Conservation (phyloP, 2,113 vertebrate species). For the Columbina picui region DNA sequence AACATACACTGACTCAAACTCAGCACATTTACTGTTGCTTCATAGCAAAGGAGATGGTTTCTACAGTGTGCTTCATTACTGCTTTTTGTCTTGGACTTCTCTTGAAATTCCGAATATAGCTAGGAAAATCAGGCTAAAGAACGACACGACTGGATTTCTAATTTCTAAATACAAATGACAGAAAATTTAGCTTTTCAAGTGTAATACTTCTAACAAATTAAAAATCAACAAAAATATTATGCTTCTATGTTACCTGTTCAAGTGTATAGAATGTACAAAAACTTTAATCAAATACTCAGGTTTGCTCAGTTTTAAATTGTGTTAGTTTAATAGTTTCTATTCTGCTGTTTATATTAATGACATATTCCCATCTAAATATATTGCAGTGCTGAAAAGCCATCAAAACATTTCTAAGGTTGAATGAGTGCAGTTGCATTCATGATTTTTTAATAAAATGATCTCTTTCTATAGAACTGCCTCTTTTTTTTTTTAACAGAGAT, state of each 20-base stretch:
- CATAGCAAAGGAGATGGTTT: not conserved
- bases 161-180: slow-evolving; percentile 73
- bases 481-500: slow-evolving; percentile 57
- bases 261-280: slow-evolving; percentile 93
- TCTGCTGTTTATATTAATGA: slow-evolving; percentile 96
- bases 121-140: slow-evolving; percentile 30
- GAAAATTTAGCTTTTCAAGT: slow-evolving; percentile 72
- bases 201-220: slow-evolving; percentile 78
- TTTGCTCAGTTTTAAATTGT: slow-evolving; percentile 97
- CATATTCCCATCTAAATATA: slow-evolving; percentile 95
- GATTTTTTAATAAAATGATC: slow-evolving; percentile 87
- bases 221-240: slow-evolving; percentile 81
- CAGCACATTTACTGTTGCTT: not conserved
- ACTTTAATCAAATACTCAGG: slow-evolving; percentile 98
- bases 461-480: slow-evolving; percentile 86
- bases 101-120: slow-evolving; percentile 36
- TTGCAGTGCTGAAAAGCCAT: slow-evolving; percentile 88
- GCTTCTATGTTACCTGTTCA: slow-evolving; percentile 79
- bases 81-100: slow-evolving; percentile 14
- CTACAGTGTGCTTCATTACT: slow-evolving; percentile 28
- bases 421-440: slow-evolving; percentile 90
- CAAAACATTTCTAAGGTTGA: slow-evolving; percentile 96
- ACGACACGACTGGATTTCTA: slow-evolving; percentile 50
- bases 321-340: slow-evolving; percentile 98
- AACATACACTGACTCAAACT: not conserved